Conservation (phyloP, 1,140 invertebrate genomes). For the Brachystomella parvula region DNA sequence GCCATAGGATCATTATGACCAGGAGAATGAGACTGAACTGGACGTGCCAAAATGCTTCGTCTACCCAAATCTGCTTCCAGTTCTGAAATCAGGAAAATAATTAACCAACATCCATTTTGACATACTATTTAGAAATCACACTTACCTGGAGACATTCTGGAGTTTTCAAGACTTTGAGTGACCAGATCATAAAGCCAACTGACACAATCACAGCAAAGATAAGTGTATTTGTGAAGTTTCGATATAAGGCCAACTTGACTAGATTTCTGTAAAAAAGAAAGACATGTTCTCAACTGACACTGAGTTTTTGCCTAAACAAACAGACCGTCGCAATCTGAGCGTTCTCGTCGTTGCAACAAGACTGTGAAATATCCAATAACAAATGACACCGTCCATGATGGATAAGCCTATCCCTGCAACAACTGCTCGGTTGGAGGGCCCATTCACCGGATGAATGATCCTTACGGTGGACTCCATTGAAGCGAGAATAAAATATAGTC, state of each 20-base stretch:
- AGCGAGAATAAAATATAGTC: constrained; percentile 73
- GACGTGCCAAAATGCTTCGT: constrained; percentile 90
- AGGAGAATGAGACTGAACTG: constrained; percentile 77
- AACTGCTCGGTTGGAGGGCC: constrained; percentile 57
- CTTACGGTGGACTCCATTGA: constrained; percentile 71
- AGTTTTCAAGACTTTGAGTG: constrained; percentile 66
- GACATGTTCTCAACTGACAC: background rate
- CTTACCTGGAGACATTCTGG: constrained; percentile 61
- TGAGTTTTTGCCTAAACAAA: no score
- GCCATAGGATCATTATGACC: constrained; percentile 89
- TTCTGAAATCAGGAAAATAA: constrained; percentile 48
- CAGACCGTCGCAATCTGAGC: constrained; percentile 65
- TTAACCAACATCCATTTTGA: background rate
- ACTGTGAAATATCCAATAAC: constrained; percentile 76
- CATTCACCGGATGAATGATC: constrained; percentile 58
- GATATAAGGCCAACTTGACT: constrained; percentile 81
- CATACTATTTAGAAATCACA: constrained; percentile 27
- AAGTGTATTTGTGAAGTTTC: constrained; percentile 87
- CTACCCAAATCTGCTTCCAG: constrained; percentile 85
- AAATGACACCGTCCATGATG: constrained; percentile 59
- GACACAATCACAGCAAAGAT: constrained; percentile 82
- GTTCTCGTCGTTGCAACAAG: constrained; percentile 81
- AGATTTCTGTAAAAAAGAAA: constrained; percentile 56
- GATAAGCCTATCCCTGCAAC: constrained; percentile 66
- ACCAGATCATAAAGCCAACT: constrained; percentile 85